phyloP scores from a whole-genome alignment of 2,113 vertebrate species.

The Callaeas wilsoni region DNA sequence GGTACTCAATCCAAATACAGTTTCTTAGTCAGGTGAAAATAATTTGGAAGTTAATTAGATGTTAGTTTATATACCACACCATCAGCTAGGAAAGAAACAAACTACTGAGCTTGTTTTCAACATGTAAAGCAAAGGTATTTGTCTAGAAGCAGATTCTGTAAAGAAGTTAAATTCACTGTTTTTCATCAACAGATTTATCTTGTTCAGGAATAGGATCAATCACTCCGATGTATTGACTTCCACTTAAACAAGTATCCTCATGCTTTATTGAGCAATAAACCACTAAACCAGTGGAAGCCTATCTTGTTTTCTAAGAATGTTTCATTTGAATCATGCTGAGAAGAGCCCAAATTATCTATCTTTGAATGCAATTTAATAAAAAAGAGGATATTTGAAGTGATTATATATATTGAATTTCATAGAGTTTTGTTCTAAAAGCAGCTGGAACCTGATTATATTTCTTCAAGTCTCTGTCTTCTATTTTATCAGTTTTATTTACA shows the following conservation, averaged over 20 bases:
- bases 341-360: background rate
- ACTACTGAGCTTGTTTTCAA: background rate
- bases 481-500: background rate
- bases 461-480: background rate
- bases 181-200: background rate
- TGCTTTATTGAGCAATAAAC: background rate
- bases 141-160: background rate
- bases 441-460: background rate
- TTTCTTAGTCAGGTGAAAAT: background rate
- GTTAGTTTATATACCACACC: background rate
- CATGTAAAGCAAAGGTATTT: background rate
- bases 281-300: background rate
- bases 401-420: background rate
- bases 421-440: background rate
- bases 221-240: background rate
- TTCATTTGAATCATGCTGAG: background rate
- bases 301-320: background rate
- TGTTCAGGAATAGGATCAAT: background rate
- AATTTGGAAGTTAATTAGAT: background rate
- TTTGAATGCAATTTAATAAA: background rate
- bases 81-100: background rate
- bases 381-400: background rate
- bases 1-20: background rate
- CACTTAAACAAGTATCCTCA: background rate
- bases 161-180: background rate